Percentiles rank a stretch among this genome's conserved stretches.
Evolutionary conservation across 2,888 invertebrate genomes (phyloP).

Genomic region (Bombylius major): DNA sequence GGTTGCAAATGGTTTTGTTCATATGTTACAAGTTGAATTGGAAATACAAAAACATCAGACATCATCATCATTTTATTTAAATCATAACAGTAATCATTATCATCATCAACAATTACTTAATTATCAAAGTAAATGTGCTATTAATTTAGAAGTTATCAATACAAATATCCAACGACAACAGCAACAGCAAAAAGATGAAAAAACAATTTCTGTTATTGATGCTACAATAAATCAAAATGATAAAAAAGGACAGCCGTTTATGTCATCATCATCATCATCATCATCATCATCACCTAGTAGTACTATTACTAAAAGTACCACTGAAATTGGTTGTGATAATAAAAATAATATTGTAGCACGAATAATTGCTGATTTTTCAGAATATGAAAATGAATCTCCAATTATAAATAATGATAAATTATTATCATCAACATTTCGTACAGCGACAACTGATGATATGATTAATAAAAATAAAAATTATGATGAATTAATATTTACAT

Average conservation of each 20-base stretch:
- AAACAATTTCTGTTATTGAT: slow-evolving; percentile 25
- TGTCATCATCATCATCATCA: neutral
- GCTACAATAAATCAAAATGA: neutral
- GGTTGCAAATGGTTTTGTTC: slow-evolving; percentile 74
- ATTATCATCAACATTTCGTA: neutral
- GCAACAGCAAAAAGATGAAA: slow-evolving; percentile 18
- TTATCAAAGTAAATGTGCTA: neutral
- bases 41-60: slow-evolving; percentile 31
- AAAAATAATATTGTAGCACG: slow-evolving; percentile 46
- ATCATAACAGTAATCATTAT: slow-evolving; percentile 15
- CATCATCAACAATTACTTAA: slow-evolving; percentile 6
- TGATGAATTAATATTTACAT: slow-evolving; percentile 43
- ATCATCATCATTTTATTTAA: slow-evolving; percentile 10
- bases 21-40: slow-evolving; percentile 56
- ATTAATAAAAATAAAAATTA: slow-evolving; percentile 34
- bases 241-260: neutral
- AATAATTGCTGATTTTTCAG: slow-evolving; percentile 50
- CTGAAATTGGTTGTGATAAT: slow-evolving; percentile 30
- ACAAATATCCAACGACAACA: slow-evolving; percentile 25
- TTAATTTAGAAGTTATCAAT: too few relatives aligned
- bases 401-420: slow-evolving; percentile 6
- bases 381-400: slow-evolving; percentile 44
- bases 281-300: neutral
- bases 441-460: slow-evolving; percentile 24
- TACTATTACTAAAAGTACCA: neutral